Evolutionary conservation across 2,113 vertebrate genomes (phyloP).

Genomic region (Raja brachyura): DNA sequence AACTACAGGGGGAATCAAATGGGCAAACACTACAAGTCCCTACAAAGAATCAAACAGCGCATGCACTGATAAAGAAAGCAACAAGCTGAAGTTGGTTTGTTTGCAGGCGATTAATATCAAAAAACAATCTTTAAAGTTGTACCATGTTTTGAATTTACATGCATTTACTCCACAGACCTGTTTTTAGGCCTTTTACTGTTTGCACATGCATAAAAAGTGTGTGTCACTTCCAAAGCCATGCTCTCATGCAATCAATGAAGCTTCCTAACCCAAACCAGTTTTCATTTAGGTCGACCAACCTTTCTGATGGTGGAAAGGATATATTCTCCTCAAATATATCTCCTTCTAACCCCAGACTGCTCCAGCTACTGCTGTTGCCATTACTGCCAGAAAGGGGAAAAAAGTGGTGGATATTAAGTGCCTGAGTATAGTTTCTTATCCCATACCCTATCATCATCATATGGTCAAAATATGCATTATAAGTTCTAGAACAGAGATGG

Average conservation of each 20-base stretch:
- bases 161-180: neutral
- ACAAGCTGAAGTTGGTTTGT: neutral
- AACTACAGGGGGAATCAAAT: neutral
- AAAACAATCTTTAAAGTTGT: neutral
- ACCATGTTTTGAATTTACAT: neutral
- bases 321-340: conserved; percentile 93
- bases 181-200: neutral
- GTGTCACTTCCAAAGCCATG: conserved; percentile 47
- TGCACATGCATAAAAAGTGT: neutral
- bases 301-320: conserved; percentile 96
- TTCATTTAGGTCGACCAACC: conserved; percentile 74
- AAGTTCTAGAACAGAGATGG: neutral
- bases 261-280: conserved; percentile 45
- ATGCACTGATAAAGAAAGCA: conserved; percentile 15
- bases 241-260: conserved; percentile 70
- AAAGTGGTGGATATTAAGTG: conserved; percentile 48
- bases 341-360: conserved; percentile 98
- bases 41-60: neutral
- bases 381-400: conserved; percentile 83
- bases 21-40: neutral
- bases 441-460: neutral
- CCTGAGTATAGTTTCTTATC: conserved; percentile 6
- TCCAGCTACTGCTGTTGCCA: conserved; percentile 99
- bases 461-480: neutral
- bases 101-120: neutral